These are phyloP conservation scores for Agraylea sexmaculata DNA, from an alignment of 1,140 invertebrate genomes.

Conservation along the genomic window DNA sequence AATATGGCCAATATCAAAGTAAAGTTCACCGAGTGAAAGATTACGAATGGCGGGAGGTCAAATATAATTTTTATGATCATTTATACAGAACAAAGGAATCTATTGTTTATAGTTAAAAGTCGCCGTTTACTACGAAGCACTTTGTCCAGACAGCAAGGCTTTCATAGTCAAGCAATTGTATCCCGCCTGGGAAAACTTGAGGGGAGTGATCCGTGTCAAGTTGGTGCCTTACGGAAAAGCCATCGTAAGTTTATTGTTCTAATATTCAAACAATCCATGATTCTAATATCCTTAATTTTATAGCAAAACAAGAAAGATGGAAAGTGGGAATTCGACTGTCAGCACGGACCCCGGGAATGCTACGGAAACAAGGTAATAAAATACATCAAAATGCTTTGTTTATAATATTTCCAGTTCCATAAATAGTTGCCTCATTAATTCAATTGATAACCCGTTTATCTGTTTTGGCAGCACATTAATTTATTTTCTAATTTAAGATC, in stretches of 20 bases:
- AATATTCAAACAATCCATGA: no score
- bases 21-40: no score
- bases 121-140: slow-evolving; percentile 56
- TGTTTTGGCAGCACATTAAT: no score
- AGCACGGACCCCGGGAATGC: slow-evolving; percentile 66
- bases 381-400: slow-evolving; percentile 2
- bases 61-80: no score
- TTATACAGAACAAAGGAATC: no score
- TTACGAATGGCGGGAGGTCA: no score
- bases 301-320: slow-evolving; percentile 41
- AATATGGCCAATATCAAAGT: no score
- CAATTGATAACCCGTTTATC: no score
- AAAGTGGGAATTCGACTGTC: slow-evolving; percentile 52
- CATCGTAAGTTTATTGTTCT: slow-evolving; percentile 49
- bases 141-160: slow-evolving; percentile 57
- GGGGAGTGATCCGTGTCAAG: slow-evolving; percentile 46
- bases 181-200: slow-evolving; percentile 45
- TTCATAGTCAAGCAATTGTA: slow-evolving; percentile 54
- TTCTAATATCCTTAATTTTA: no score
- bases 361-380: slow-evolving; percentile 51
- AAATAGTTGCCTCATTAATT: background rate
- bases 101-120: slow-evolving; percentile 44
- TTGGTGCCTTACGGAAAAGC: slow-evolving; percentile 57
- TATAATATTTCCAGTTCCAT: background rate
- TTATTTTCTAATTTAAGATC: slow-evolving; percentile 28